Percentiles rank a stretch among this genome's conserved stretches.
phyloP scores from a whole-genome alignment of 2,113 vertebrate genomes.

The Patagioenas fasciata region DNA sequence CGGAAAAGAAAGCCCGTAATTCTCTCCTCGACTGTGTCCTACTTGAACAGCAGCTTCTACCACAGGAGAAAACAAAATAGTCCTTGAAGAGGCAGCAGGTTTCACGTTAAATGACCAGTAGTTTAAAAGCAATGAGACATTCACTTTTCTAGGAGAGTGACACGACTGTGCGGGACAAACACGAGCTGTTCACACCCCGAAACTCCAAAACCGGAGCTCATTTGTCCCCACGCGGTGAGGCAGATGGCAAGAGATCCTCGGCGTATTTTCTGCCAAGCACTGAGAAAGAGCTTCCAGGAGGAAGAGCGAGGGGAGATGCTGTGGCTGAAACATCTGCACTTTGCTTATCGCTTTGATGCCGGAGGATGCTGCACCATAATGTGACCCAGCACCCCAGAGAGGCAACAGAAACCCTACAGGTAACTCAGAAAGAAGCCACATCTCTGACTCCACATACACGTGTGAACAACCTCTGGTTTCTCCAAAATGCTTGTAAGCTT shows the following conservation, averaged over 20 bases:
- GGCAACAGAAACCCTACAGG: not conserved
- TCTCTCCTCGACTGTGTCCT: not conserved
- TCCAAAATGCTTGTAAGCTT: not conserved
- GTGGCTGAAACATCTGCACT: not conserved
- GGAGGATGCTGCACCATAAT: not conserved
- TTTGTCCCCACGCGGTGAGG: not conserved
- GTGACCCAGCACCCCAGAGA: not conserved
- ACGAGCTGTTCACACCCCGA: not conserved
- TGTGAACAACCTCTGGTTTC: not conserved
- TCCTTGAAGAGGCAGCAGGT: not conserved
- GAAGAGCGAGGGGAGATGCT: not conserved
- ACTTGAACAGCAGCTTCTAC: not conserved
- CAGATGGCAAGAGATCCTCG: not conserved
- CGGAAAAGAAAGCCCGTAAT: rapidly evolving
- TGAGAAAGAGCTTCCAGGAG: not conserved
- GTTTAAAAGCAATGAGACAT: not conserved
- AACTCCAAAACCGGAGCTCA: not conserved
- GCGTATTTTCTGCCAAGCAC: not conserved
- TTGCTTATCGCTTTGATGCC: not conserved
- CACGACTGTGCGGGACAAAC: not conserved
- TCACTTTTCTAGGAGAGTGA: not conserved
- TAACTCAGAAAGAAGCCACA: not conserved
- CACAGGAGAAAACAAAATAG: not conserved
- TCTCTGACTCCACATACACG: not conserved
- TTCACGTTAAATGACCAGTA: not conserved